phyloP scores from a whole-genome alignment of 1,140 invertebrate genomes.

The Spodoptera frugiperda region DNA sequence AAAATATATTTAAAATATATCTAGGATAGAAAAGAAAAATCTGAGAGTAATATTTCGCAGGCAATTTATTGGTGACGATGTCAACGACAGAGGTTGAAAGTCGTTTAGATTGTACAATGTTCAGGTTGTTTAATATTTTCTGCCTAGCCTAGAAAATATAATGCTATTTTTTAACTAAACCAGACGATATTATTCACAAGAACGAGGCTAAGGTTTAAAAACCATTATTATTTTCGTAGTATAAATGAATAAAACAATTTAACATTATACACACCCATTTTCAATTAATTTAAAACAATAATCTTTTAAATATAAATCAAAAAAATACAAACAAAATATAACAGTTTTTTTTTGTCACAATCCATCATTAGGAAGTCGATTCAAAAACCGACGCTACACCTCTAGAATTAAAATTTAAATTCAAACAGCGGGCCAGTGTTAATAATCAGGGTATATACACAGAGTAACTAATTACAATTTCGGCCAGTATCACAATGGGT shows the following conservation, averaged over 20 bases:
- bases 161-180: too few species aligned
- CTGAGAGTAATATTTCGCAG: conserved; percentile 20
- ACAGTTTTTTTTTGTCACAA: neutral
- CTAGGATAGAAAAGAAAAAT: conserved; percentile 13
- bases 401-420: neutral
- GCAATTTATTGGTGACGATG: conserved; percentile 29
- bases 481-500: conserved; percentile 33
- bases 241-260: too few species aligned
- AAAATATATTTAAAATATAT: conserved; percentile 17
- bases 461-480: conserved; percentile 36
- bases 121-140: conserved; percentile 1
- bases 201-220: too few species aligned
- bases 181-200: neutral
- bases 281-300: too few species aligned
- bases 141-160: neutral
- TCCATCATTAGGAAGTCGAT: neutral
- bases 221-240: too few species aligned
- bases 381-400: neutral
- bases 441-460: conserved; percentile 17
- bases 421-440: neutral
- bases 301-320: neutral
- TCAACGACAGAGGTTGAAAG: conserved; percentile 21
- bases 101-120: conserved; percentile 18
- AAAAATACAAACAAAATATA: neutral
- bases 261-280: too few species aligned